Base-by-base conservation (phyloP, 2,113 vertebrate species). In the Rhabdomys dilectus region DNA sequence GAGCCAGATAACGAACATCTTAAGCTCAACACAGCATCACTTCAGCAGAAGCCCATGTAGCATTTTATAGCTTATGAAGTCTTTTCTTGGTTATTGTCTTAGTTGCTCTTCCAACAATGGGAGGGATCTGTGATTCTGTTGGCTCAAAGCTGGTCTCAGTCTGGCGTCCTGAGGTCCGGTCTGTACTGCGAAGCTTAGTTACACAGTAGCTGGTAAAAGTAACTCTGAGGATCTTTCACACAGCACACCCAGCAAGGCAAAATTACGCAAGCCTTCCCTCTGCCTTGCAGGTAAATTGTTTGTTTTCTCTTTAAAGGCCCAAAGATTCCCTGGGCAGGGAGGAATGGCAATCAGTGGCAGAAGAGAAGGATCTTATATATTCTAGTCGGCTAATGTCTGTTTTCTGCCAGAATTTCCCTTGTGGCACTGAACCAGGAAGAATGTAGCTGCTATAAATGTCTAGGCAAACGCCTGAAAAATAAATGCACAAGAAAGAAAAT, bases 401-500 rank as follows among this genome's bases (percentile, higher is more conserved):
- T 97, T 94, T 91, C 31, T 66, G 77, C 91, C 89, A 75, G 81
- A 92, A 96, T 66, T 78, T 51, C 51, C 92, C 80, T 91, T 58
- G 53, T 97, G 96, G 89, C 81, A 39, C 66, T 64, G 34, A 97
- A 91, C 96, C 96, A 97, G 78, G 86, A 89, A 78, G 91, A 84
- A 92, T 2, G 60, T 82, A 96, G 86, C 58, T 95, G 88, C 91
- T 89, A 84, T 96, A 96, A 96, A 97, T 80, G 89, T 95, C 86
- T 78, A 81, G 48, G 92, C 91, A 91, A 97, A 97, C 68, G 62
- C 48, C 92, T 95, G 51, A 93, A 90, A 97, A 95, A 93, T 78
- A 97, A 97, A 95, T 97, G 96, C 62, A 93, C 85, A 88, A 62
- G 90, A 95, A 96, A 94, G 88, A 94, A 97, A 97, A 95, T 88